Base-by-base conservation (phyloP, 2,113 vertebrate species). In the Rallus limicola region DNA sequence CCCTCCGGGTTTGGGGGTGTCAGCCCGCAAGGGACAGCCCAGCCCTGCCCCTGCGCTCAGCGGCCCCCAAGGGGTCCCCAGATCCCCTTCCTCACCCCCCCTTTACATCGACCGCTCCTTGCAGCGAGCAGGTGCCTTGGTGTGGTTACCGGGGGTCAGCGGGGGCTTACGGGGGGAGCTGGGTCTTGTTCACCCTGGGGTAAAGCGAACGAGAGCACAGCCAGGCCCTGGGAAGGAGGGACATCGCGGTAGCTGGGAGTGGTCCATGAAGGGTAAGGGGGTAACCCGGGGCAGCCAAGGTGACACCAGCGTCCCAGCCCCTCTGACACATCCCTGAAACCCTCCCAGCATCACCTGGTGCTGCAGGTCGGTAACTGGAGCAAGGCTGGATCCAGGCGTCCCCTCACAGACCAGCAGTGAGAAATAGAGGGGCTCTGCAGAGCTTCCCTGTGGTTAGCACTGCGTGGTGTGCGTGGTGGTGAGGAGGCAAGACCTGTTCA, bases 221-320 rank as follows among this genome's bases (percentile, higher is more conserved):
- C 5, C 46, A 5, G 0, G 50, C n/a, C 71, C 77, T n/a, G 26
- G 21, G 48, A 46, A 56, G 56, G n/a, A 74, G 14, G 14, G 18
- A n/a, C 42, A 67, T 50, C 42, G 68, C 46, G 9, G 70, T 38
- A 25, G 70, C 24, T 50, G 2, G 53, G 28, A 34, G 36, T 6
- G 7, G 65, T 5, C 17, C 38, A 3, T 3, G 34, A 55, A 10
- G 76, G 28, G 21, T 53, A 31, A 70, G 14, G 18, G 18, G 62
- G 11, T 9, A 5, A 20, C 4, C 24, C 4, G 1, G 36, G 9
- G 17, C 52, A 59, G 13, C 4, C 40, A 4, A 1, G 3, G 4
- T 15, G 25, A 24, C 1, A 0, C 59, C 34, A 20, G 62, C 34
- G 29, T 20, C 44, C 62, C 40, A 25, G 36, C 28, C 18, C 16